Base-by-base conservation (phyloP, 1,140 invertebrate species). In the Rhysida immarginata region DNA sequence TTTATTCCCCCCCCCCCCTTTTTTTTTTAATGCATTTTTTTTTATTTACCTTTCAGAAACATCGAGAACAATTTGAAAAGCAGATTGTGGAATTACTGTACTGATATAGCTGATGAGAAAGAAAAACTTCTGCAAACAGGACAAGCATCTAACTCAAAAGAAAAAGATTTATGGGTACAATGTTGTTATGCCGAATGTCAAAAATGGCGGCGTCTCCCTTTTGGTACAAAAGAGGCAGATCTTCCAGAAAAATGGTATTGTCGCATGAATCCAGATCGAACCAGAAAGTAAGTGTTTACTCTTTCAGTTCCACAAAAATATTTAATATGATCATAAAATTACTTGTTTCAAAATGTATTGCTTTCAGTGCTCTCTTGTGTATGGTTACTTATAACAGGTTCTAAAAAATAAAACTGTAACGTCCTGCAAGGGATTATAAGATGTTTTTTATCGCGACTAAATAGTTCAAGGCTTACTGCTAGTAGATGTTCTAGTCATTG, bases 201-300 rank as follows among this genome's bases (percentile, higher is more conserved):
- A 27, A 51, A 27, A 27, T 51, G 49, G 49, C 49, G 49, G 13
- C 49, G 23, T 26, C 21, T 51, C 8, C 49, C 49, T 13, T 20
- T 26, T 8, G 49, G 49, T 14, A 51, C 26, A 5, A 25, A 24
- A 26, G 16, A 3, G 2, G 49, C 24, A 25, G 5, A 8, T 25
- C 13, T 51, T 11, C 49, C 49, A 11, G 49, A 51, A 27, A 51
- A 13, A 5, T 51, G 49, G 49, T 51, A 8, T 51, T 51, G 49
- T 21, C 23, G 13, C 13, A 51, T 51, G 49, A 51, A 51, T 27
- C 49, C 49, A 13, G 49, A 51, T 21, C 3, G 3, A 13, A 25
- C 3, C 14, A 8, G 20, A 13, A 51, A 51, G 49, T 51, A 27
- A 51, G 49, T 51, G 26, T 46, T 46, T 35, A 8, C 29, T 35